Evolutionary conservation across 2,888 invertebrate genomes (phyloP), one percentile per base, ranked within the genome.

Genomic region (Aphelenchoides bicaudatus): DNA sequence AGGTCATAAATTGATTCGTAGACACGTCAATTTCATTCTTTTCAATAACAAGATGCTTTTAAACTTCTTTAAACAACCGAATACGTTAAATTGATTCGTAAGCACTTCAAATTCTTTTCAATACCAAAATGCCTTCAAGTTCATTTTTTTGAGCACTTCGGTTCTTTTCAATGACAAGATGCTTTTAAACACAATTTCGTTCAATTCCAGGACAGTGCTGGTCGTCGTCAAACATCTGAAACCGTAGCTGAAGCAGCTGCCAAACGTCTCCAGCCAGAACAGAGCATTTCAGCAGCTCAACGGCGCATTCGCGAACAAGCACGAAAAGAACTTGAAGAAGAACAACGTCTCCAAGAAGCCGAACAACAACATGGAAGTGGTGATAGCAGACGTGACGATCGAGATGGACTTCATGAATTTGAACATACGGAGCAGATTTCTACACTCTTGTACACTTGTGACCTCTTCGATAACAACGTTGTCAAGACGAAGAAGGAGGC

Each of bases 401-500:
- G 50, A 10, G 39, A 51, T 30, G 57, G 53, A 29, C 28, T 30
- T 10, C 13, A 23, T n/a, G 66, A 72, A 28, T 53, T 68, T 13
- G 70, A 72, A 23, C 70, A 72, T 51, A 65, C 70, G 1, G 46
- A 58, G 6, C 64, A 56, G 2, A 67, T 70, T 28, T 54, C 66
- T 2, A 50, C 59, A 10, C 66, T 75, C 23, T 58, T 60, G 21
- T 79, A 63, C 65, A 70, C 71, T 0, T 79, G 75, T 48, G 73
- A 76, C 3, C 53, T 78, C 39, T 69, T 82, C 16, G 80, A 79
- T 2, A 78, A 79, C 0, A 65, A 72, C 25, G 71, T 74, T 5
- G 82, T 91, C 21, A 81, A 91, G 28, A 82, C 88, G 0, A 87
- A 88, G 75, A 86, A 87, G 29, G 89, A 89, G 75, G 92, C 93